Evolutionary conservation across 2,113 vertebrate genomes (phyloP).

Genomic region (Formicarius rufipectus): DNA sequence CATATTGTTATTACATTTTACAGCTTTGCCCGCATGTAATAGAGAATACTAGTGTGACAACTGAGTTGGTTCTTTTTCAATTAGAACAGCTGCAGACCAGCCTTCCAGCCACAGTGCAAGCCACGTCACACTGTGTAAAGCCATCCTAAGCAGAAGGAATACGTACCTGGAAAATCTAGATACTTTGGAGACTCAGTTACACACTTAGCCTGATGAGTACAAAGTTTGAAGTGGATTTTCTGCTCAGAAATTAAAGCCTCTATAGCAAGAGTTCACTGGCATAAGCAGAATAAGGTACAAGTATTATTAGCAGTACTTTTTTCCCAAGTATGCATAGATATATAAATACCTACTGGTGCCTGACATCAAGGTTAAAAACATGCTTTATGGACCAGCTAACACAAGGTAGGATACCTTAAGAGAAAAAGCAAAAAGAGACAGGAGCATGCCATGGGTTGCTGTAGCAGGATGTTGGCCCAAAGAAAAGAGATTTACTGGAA

Average conservation of each 20-base stretch:
- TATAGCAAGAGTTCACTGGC: neutral
- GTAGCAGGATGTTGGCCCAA: neutral
- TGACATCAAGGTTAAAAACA: neutral
- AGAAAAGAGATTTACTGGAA: neutral
- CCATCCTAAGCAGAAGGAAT: neutral
- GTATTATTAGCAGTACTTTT: neutral
- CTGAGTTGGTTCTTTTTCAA: neutral
- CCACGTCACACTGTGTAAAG: neutral
- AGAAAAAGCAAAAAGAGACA: constrained; percentile 1
- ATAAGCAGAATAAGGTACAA: neutral
- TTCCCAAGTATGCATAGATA: neutral
- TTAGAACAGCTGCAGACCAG: neutral
- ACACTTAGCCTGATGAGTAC: neutral
- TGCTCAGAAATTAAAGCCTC: neutral
- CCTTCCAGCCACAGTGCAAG: neutral
- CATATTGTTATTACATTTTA: neutral
- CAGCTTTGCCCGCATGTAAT: neutral
- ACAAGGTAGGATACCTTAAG: neutral
- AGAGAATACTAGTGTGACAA: neutral
- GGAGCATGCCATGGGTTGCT: constrained; percentile 28
- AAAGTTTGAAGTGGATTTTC: neutral
- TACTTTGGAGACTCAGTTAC: neutral
- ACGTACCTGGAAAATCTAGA: constrained; percentile 13
- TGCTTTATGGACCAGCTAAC: neutral
- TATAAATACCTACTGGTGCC: neutral